These are phyloP conservation scores for Cephus pulcher DNA, from an alignment of 2,888 invertebrate genomes.

Conservation along the genomic window DNA sequence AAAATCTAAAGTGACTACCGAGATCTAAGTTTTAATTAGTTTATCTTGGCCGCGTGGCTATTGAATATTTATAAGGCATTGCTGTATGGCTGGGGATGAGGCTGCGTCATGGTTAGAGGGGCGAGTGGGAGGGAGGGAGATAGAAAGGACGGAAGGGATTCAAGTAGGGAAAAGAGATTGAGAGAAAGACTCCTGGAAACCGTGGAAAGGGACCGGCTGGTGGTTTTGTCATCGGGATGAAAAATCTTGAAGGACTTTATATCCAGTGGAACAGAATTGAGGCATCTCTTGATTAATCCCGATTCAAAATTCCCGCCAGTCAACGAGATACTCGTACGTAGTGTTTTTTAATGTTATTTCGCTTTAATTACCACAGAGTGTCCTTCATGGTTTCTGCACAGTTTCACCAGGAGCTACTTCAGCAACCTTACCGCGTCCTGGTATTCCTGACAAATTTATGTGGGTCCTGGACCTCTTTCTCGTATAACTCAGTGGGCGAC, in stretches of 20 bases:
- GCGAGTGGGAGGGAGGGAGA: slow-evolving; percentile 27
- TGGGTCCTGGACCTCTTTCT: slow-evolving; percentile 47
- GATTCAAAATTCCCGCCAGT: background rate
- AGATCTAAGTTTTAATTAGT: slow-evolving; percentile 68
- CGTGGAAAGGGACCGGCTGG: slow-evolving; percentile 11
- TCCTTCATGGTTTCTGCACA: background rate
- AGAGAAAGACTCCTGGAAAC: slow-evolving; percentile 16
- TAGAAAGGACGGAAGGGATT: slow-evolving; percentile 24
- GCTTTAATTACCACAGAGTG: background rate
- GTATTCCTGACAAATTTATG: slow-evolving; percentile 50
- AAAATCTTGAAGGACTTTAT: background rate
- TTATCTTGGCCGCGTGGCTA: slow-evolving; percentile 67
- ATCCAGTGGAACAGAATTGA: background rate
- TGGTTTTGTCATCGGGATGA: slow-evolving; percentile 1
- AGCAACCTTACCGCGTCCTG: background rate
- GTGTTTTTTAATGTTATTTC: background rate
- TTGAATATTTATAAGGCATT: slow-evolving; percentile 67
- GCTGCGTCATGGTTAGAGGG: slow-evolving; percentile 26
- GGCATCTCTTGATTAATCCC: background rate
- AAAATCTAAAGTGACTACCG: slow-evolving; percentile 67
- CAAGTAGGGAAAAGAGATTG: slow-evolving; percentile 23
- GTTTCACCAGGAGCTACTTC: background rate
- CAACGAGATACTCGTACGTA: background rate
- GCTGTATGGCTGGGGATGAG: slow-evolving; percentile 28
- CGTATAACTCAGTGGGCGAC: slow-evolving; percentile 38